Conservation (phyloP, 2,888 invertebrate species). For the Oxyteleia sp. region DNA sequence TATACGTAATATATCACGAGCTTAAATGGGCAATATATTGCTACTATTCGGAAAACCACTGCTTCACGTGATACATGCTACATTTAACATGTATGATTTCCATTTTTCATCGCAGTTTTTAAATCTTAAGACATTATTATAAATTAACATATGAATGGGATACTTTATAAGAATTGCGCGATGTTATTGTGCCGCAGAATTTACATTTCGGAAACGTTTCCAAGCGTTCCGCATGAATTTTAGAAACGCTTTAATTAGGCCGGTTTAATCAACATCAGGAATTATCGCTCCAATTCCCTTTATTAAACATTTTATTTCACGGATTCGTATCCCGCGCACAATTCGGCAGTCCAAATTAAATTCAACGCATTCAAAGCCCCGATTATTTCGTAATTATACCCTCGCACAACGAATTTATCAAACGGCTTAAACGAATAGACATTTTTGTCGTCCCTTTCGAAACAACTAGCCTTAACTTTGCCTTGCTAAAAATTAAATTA, state of each 20-base stretch:
- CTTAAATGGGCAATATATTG: too few relatives aligned
- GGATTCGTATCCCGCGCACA: slow-evolving; percentile 5
- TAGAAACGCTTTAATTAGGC: slow-evolving; percentile 48
- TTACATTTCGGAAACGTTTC: slow-evolving; percentile 49
- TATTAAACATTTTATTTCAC: slow-evolving; percentile 46
- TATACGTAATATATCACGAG: too few relatives aligned
- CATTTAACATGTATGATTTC: too few relatives aligned
- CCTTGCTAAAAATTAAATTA: slow-evolving; percentile 56
- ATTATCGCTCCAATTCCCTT: slow-evolving; percentile 52
- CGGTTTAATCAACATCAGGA: slow-evolving; percentile 43
- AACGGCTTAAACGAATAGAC: slow-evolving; percentile 37
- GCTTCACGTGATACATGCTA: too few relatives aligned
- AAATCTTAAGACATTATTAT: slow-evolving; percentile 65
- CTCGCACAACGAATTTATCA: slow-evolving; percentile 25
- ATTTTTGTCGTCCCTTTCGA: slow-evolving; percentile 31
- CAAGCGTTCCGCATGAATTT: slow-evolving; percentile 20
- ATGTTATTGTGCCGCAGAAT: slow-evolving; percentile 44
- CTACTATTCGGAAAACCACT: too few relatives aligned
- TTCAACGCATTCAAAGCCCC: slow-evolving; percentile 26
- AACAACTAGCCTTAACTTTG: slow-evolving; percentile 49
- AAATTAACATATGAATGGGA: slow-evolving; percentile 69
- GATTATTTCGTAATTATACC: slow-evolving; percentile 49
- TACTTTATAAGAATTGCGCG: slow-evolving; percentile 39
- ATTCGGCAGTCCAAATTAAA: slow-evolving; percentile 30
- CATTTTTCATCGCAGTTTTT: slow-evolving; percentile 69